Conservation (phyloP, 2,888 invertebrate genomes). For the Thelaira solivaga region DNA sequence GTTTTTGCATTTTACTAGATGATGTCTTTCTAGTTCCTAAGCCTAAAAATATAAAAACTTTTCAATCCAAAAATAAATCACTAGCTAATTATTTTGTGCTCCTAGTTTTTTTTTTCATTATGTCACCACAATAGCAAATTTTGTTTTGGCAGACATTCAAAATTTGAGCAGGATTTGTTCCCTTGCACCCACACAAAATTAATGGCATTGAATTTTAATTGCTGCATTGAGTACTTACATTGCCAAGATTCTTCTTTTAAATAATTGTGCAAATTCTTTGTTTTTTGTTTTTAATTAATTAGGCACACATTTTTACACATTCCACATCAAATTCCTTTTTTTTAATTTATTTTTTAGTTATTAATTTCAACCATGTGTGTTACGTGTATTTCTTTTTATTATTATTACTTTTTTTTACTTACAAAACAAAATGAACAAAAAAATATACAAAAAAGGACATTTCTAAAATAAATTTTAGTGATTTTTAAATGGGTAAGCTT, state of each 20-base stretch:
- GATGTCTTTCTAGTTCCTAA: too few relatives aligned
- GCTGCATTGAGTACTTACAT: not conserved
- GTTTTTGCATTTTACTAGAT: too few relatives aligned
- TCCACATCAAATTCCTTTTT: conserved; percentile 23
- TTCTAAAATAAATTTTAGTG: conserved; percentile 48
- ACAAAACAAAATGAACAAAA: conserved; percentile 63
- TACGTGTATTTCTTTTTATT: conserved; percentile 42
- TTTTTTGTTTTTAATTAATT: conserved; percentile 2
- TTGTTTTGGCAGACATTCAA: conserved; percentile 25
- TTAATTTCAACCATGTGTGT: conserved; percentile 10
- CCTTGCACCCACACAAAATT: conserved; percentile 21
- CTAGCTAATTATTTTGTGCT: not conserved
- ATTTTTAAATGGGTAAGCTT: conserved; percentile 64
- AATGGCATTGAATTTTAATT: conserved; percentile 30
- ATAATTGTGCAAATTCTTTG: not conserved
- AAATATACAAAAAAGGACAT: conserved; percentile 63
- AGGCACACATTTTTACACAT: not conserved
- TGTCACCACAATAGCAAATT: conserved; percentile 8
- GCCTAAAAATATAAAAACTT: conserved; percentile 19
- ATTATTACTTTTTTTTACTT: conserved; percentile 47
- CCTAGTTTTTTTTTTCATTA: not conserved
- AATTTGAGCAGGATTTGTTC: conserved; percentile 23
- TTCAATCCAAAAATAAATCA: not conserved
- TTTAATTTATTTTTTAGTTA: conserved; percentile 19
- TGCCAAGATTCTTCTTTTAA: conserved; percentile 1